phyloP scores from a whole-genome alignment of 2,888 invertebrate genomes.

The Leucophenga maculata region DNA sequence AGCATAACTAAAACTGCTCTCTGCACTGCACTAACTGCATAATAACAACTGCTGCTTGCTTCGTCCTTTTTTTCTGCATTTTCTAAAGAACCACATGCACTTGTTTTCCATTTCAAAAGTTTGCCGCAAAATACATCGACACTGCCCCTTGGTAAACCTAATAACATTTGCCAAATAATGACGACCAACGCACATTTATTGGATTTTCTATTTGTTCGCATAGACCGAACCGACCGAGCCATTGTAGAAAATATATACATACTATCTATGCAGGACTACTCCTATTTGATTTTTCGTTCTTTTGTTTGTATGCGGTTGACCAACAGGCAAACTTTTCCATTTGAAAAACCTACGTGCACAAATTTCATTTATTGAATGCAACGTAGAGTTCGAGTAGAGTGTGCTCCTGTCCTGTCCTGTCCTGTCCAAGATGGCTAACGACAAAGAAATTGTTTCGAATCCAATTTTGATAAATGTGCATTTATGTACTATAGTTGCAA shows the following conservation, averaged over 20 bases:
- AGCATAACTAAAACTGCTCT: too few species aligned
- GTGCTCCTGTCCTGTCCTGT: not conserved
- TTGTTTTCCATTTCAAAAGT: constrained; percentile 9
- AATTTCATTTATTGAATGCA: not conserved
- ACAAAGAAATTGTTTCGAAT: constrained; percentile 29
- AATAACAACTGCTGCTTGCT: too few species aligned
- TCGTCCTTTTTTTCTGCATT: too few species aligned
- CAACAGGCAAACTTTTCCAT: constrained; percentile 6
- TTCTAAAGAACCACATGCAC: not conserved
- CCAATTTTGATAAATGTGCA: constrained; percentile 32
- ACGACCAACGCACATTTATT: constrained; percentile 27
- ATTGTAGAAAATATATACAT: too few species aligned
- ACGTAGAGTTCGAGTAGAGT: not conserved
- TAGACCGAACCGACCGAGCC: too few species aligned
- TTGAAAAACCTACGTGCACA: not conserved
- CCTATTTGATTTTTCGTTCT: not conserved
- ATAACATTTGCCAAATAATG: constrained; percentile 30
- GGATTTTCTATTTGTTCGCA: constrained; percentile 27
- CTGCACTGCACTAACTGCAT: too few species aligned
- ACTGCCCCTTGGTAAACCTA: constrained; percentile 17
- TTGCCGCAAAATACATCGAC: not conserved
- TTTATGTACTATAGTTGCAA: constrained; percentile 6
- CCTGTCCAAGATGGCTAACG: not conserved
- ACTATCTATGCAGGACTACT: too few species aligned
- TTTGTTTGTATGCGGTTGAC: constrained; percentile 21